A percentile compares a stretch with the other conserved stretches of the same genome.
Conservation (phyloP, 2,888 invertebrate genomes). For the Sarcophaga variegata region DNA sequence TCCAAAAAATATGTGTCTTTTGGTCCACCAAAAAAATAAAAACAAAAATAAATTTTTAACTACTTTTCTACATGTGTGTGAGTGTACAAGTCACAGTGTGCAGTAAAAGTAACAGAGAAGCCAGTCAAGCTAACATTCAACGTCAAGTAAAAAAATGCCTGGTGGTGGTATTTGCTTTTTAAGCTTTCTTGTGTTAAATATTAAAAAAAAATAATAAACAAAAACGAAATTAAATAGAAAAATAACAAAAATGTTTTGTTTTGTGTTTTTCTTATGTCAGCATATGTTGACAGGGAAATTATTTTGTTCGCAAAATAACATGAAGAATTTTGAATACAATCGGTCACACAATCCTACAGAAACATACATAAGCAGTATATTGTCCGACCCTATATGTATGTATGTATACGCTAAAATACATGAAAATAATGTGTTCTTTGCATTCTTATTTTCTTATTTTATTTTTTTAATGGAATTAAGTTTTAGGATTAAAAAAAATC, state of each 20-base stretch:
- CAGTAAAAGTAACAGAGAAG: background rate
- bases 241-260: conserved; percentile 34
- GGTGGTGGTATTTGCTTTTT: conserved; percentile 61
- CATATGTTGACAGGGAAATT: conserved; percentile 58
- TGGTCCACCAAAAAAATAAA: conserved; percentile 55
- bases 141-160: conserved; percentile 42
- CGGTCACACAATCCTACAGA: background rate
- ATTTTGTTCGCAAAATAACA: conserved; percentile 20
- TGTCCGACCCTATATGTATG: background rate
- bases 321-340: background rate
- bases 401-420: too few relatives aligned
- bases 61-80: conserved; percentile 32
- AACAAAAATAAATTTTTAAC: conserved; percentile 31
- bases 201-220: conserved; percentile 31
- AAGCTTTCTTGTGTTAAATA: conserved; percentile 61
- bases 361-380: background rate
- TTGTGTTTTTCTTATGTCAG: conserved; percentile 57
- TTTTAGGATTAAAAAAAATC: too few relatives aligned
- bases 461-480: conserved; percentile 23
- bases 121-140: background rate
- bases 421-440: conserved; percentile 35
- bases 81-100: background rate
- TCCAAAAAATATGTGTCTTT: conserved; percentile 40
- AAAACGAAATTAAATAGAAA: background rate
- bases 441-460: conserved; percentile 18